Conservation (phyloP, 2,888 invertebrate species). For the Cheilosia scutellata region DNA sequence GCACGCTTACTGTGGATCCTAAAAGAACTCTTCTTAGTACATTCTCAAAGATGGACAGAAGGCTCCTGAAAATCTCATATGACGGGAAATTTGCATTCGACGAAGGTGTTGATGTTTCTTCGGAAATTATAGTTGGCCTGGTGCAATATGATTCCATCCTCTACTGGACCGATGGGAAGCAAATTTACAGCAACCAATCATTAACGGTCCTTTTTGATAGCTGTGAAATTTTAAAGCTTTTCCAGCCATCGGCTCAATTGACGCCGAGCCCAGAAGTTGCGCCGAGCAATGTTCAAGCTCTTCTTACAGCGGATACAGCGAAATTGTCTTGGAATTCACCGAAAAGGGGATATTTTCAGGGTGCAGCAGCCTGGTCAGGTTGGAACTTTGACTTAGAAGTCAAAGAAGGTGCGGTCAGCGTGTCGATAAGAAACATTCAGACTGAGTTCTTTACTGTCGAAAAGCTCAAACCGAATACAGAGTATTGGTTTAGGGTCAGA, state of each 20-base stretch:
- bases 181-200: slow-evolving; percentile 54
- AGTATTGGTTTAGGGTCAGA: slow-evolving; percentile 90
- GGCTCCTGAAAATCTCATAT: slow-evolving; percentile 36
- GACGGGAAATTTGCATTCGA: slow-evolving; percentile 44
- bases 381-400: slow-evolving; percentile 83
- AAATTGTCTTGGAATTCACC: slow-evolving; percentile 94
- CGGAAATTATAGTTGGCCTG: slow-evolving; percentile 36
- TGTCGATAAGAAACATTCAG: slow-evolving; percentile 84
- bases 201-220: slow-evolving; percentile 42
- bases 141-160: slow-evolving; percentile 15
- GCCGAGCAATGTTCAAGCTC: slow-evolving; percentile 91
- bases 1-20: slow-evolving; percentile 77
- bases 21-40: slow-evolving; percentile 77
- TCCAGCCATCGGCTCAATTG: slow-evolving; percentile 85
- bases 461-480: slow-evolving; percentile 89
- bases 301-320: slow-evolving; percentile 90
- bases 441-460: slow-evolving; percentile 88
- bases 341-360: slow-evolving; percentile 87
- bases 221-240: slow-evolving; percentile 37
- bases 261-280: slow-evolving; percentile 91
- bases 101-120: slow-evolving; percentile 27
- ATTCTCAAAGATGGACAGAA: slow-evolving; percentile 12
- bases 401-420: slow-evolving; percentile 81
- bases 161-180: slow-evolving; percentile 58
- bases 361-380: slow-evolving; percentile 86